Percentiles rank a stretch among this genome's conserved stretches.
phyloP scores from a whole-genome alignment of 2,888 invertebrate genomes.

The Oscheius sp. region DNA sequence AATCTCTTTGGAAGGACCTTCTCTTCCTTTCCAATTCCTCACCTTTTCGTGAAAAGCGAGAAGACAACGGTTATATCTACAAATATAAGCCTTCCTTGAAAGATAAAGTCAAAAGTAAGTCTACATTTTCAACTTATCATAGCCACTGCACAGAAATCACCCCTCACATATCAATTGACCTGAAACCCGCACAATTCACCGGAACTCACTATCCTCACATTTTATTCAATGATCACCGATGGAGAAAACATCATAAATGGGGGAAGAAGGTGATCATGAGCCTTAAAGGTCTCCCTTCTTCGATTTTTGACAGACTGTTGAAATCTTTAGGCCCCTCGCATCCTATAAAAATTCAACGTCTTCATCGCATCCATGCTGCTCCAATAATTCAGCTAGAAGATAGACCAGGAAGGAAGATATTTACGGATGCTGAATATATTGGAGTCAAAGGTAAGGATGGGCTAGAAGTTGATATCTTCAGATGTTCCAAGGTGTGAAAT shows the following conservation, averaged over 20 bases:
- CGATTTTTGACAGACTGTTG: too few species aligned
- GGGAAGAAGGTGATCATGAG: slow-evolving; percentile 14
- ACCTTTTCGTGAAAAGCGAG: not conserved
- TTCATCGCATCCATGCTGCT: slow-evolving; percentile 3
- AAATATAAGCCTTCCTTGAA: not conserved
- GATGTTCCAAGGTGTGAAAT: not conserved
- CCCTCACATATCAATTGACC: too few species aligned
- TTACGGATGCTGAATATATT: slow-evolving; percentile 23
- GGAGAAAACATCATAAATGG: slow-evolving; percentile 12
- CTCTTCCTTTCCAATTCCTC: not conserved
- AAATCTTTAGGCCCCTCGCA: too few species aligned
- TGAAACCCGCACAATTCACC: too few species aligned
- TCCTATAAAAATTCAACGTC: too few species aligned
- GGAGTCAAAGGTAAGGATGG: too few species aligned
- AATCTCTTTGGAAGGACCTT: slow-evolving; percentile 13
- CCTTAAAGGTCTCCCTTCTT: not conserved
- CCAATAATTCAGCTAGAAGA: slow-evolving; percentile 2
- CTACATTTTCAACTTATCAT: not conserved
- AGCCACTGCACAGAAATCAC: not conserved
- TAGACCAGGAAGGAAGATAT: slow-evolving; percentile 11
- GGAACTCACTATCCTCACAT: too few species aligned
- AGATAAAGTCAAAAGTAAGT: slow-evolving; percentile 8
- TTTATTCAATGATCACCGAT: too few species aligned
- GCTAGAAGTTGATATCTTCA: too few species aligned
- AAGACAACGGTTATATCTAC: not conserved